Evolutionary conservation across 92 coral and sea anemone species (phyloP).

Genomic region (Actinernus sp.): DNA sequence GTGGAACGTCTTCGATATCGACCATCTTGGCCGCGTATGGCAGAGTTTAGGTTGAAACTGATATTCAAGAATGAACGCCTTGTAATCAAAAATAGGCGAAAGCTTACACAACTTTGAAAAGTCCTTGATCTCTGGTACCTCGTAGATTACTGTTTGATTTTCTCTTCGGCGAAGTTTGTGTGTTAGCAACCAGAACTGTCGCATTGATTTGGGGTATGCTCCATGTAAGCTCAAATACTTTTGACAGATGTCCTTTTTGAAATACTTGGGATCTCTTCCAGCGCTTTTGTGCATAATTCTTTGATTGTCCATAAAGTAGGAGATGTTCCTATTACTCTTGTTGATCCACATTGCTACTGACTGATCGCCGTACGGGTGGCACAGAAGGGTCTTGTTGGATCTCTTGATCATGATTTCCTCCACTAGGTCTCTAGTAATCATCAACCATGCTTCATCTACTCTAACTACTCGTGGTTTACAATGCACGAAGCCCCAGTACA

Average conservation of each 20-base stretch:
- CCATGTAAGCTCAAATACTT: constrained; percentile 90
- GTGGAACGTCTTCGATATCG: constrained; percentile 59
- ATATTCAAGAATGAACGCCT: constrained; percentile 75
- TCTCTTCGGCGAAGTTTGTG: constrained; percentile 53
- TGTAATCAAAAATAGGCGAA: constrained; percentile 72
- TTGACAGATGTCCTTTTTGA: constrained; percentile 64
- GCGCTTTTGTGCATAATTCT: constrained; percentile 96
- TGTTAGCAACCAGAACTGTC: constrained; percentile 85
- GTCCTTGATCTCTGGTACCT: constrained; percentile 55
- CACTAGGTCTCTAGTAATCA: constrained; percentile 77
- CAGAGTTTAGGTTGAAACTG: constrained; percentile 88
- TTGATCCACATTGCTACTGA: constrained; percentile 94
- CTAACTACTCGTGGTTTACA: constrained; percentile 86
- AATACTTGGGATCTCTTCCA: constrained; percentile 79
- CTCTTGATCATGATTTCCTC: constrained; percentile 69
- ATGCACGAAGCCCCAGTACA: constrained; percentile 98
- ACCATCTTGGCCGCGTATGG: constrained; percentile 83
- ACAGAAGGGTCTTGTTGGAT: constrained; percentile 62
- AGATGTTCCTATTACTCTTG: constrained; percentile 75
- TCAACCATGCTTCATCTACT: constrained; percentile 97
- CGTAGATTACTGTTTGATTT: constrained; percentile 21
- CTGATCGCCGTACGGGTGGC: constrained; percentile 96
- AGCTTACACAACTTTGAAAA: constrained; percentile 72
- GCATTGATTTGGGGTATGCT: constrained; percentile 81
- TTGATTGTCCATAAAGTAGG: constrained; percentile 92